These are phyloP conservation scores for Apis laboriosa DNA, from an alignment of 1,140 invertebrate species.

Conservation along the genomic window DNA sequence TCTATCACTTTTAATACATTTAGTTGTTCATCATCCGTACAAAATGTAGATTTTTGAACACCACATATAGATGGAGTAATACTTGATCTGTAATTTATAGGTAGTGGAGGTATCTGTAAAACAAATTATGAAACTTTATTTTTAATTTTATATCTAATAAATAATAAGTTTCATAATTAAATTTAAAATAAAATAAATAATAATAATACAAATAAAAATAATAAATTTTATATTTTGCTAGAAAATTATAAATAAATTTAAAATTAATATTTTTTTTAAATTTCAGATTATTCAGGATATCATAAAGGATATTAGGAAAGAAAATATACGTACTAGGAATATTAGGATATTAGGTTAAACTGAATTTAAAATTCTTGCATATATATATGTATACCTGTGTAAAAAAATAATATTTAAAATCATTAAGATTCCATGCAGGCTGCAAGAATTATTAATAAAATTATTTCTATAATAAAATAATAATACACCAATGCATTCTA, in stretches of 20 bases:
- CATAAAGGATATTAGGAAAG: no score
- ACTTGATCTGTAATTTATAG: constrained; percentile 76
- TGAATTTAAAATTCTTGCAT: not conserved
- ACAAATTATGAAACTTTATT: not conserved
- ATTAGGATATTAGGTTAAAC: not conserved
- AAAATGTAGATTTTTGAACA: constrained; percentile 42
- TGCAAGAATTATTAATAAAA: constrained; percentile 59
- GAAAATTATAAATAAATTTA: not conserved
- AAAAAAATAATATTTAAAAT: constrained; percentile 76
- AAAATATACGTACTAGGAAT: no score
- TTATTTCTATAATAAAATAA: constrained; percentile 35
- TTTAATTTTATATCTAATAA: no score
- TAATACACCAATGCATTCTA: not conserved
- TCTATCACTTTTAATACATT: constrained; percentile 80
- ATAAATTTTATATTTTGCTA: not conserved
- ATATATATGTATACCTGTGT: constrained; percentile 74
- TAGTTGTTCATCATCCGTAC: constrained; percentile 72
- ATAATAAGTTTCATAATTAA: no score
- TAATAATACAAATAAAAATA: not conserved
- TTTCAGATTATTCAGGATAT: not conserved
- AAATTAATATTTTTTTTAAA: constrained; percentile 6
- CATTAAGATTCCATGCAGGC: constrained; percentile 77
- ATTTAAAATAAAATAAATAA: no score
- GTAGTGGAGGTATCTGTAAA: constrained; percentile 79
- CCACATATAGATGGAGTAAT: constrained; percentile 62